Percentiles rank a stretch among this genome's conserved stretches.
phyloP scores from a whole-genome alignment of 2,797 vertebrate species.

The Saxicola maurus region DNA sequence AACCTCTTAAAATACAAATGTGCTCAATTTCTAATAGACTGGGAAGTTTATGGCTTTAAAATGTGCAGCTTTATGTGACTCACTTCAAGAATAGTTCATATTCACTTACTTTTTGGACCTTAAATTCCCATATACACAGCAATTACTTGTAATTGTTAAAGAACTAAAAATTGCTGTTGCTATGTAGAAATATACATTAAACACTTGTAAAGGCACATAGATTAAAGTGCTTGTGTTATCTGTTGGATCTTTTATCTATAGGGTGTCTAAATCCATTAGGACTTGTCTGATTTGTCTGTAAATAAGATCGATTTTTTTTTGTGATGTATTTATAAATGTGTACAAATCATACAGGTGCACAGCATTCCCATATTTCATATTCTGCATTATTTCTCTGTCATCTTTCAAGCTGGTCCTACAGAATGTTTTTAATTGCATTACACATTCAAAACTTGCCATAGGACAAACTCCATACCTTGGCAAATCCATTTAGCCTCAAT shows the following conservation, averaged over 20 bases:
- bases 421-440: neutral
- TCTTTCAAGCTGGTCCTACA: neutral
- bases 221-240: neutral
- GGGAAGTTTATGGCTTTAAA: constrained; percentile 67
- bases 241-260: neutral
- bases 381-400: neutral
- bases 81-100: constrained; percentile 21
- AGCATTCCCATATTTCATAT: neutral
- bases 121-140: neutral
- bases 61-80: constrained; percentile 23
- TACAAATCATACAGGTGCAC: neutral
- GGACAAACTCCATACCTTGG: constrained; percentile 60
- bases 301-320: neutral
- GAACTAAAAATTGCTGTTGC: neutral
- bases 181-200: neutral
- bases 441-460: neutral
- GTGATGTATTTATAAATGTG: neutral
- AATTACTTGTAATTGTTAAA: neutral
- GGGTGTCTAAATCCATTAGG: neutral
- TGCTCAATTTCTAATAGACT: constrained; percentile 66
- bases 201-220: neutral
- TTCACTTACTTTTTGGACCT: constrained; percentile 4
- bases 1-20: constrained; percentile 84
- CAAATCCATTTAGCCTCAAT: constrained; percentile 52
- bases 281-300: neutral